Conservation (phyloP, 1,140 invertebrate species). For the Formica selysi region DNA sequence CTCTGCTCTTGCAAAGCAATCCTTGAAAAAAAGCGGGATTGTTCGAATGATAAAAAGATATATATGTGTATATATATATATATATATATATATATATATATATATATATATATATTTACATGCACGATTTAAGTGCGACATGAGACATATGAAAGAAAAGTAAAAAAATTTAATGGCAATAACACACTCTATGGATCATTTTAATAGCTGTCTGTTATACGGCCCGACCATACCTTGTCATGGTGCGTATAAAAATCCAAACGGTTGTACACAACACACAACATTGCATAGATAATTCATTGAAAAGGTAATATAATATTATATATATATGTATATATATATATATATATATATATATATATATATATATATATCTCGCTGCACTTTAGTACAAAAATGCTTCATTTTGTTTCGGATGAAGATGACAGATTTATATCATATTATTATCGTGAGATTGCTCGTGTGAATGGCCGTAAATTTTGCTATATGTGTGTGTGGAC, state of each 20-base stretch:
- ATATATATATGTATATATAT: not conserved
- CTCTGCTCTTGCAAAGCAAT: conserved; percentile 17
- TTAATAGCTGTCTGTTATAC: conserved; percentile 65
- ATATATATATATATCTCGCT: conserved; percentile 75
- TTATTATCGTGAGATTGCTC: conserved; percentile 75
- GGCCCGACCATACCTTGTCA: conserved; percentile 77
- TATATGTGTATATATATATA: no score
- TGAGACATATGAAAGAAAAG: not conserved
- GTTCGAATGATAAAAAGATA: conserved; percentile 4
- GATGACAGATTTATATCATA: conserved; percentile 80
- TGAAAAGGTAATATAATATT: conserved; percentile 80
- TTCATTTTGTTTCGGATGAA: conserved; percentile 80
- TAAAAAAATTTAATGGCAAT: conserved; percentile 43
- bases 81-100: no score
- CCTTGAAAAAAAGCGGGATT: conserved; percentile 1
- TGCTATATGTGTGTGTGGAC: conserved; percentile 63
- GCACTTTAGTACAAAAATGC: conserved; percentile 86
- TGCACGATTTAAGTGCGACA: conserved; percentile 1
- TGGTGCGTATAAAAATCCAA: conserved; percentile 79
- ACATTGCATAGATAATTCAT: conserved; percentile 82
- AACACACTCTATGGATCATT: conserved; percentile 54
- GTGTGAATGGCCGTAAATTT: conserved; percentile 77
- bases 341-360: conserved; percentile 63
- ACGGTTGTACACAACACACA: conserved; percentile 76
- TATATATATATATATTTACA: no score